Base-by-base conservation (phyloP, 1,140 invertebrate species). In the Trachymyrmex cornetzi region DNA sequence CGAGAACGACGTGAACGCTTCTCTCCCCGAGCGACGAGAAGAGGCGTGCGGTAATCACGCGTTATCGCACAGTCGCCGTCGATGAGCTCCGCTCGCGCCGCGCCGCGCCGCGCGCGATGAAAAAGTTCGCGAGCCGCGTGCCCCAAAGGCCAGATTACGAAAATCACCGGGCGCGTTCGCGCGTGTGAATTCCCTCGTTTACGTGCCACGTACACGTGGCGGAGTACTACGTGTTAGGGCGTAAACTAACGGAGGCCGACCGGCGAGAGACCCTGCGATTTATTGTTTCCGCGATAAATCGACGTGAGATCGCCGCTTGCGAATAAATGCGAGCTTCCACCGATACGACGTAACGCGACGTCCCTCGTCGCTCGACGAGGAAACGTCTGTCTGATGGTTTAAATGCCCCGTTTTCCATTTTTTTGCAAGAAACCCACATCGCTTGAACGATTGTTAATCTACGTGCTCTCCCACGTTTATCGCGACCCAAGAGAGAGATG, bases 201-300 rank as follows among this genome's bases (percentile, higher is more conserved):
- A 84, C 69, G 69, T n/a, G 77, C 27, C 19, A 30, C 63, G 61
- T 48, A 74, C 80, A 84, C 80, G 80, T 75, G 69, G 80, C 80
- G 57, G 24, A 16, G 24, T 38, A 14, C 57, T 82, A 48, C 53
- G 80, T 59, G 80, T 82, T 74, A 82, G 69, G 69, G 80, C 67
- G 80, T 82, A 53, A 82, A 71, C 22, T 57, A 50, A 69, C 71
- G 34, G 61, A 59, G 64, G 7, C 27, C 48, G 53, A 16, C 48
- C 24, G 57, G 55, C 55, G 66, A 27, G 44, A 64, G 11, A 34
- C n/a, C 38, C 19, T n/a, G 87, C 88, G 88, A 88, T 89, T 89
- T 86, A 88, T 88, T 86, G 88, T 89, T 85, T 66, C 74, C 81
- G 69, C 61, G 82, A 89, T 89, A 89, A 89, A 89, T 89, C 88